These are phyloP conservation scores for Oscheius sp. DNA, from an alignment of 2,888 invertebrate species.

Conservation along the genomic window DNA sequence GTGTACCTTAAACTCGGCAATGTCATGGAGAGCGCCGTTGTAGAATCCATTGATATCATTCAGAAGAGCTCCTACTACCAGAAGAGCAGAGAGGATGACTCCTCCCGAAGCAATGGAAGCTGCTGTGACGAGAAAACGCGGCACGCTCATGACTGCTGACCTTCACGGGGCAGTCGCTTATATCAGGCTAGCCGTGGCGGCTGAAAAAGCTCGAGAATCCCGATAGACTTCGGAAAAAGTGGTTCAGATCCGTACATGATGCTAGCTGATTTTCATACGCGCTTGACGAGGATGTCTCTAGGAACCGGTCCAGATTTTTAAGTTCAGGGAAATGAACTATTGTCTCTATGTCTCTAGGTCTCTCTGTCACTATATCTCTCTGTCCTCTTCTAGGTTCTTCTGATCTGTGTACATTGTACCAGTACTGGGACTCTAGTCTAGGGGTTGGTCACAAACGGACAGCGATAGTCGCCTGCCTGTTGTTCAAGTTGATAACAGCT, in stretches of 20 bases:
- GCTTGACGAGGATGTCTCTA: too few species aligned
- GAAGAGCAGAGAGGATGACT: conserved; percentile 43
- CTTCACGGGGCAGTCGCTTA: background rate
- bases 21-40: conserved; percentile 44
- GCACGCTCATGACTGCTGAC: conserved; percentile 7
- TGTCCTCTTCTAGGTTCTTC: too few species aligned
- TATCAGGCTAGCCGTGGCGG: background rate
- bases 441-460: too few species aligned
- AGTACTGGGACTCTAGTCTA: too few species aligned
- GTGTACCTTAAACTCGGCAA: conserved; percentile 51
- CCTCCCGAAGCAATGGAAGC: conserved; percentile 44
- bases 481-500: too few species aligned
- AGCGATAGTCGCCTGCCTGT: too few species aligned
- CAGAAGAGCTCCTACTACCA: conserved; percentile 44
- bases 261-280: too few species aligned
- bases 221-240: conserved; percentile 20
- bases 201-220: conserved; percentile 12
- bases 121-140: conserved; percentile 30
- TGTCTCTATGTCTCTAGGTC: too few species aligned
- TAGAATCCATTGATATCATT: conserved; percentile 53
- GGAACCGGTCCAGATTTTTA: too few species aligned
- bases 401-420: too few species aligned
- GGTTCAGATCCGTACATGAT: background rate
- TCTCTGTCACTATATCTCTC: too few species aligned
- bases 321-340: too few species aligned